Evolutionary conservation across 37 sponge, comb jelly and placozoan genomes (phyloP).

Genomic region (Spongilla lacustris): DNA sequence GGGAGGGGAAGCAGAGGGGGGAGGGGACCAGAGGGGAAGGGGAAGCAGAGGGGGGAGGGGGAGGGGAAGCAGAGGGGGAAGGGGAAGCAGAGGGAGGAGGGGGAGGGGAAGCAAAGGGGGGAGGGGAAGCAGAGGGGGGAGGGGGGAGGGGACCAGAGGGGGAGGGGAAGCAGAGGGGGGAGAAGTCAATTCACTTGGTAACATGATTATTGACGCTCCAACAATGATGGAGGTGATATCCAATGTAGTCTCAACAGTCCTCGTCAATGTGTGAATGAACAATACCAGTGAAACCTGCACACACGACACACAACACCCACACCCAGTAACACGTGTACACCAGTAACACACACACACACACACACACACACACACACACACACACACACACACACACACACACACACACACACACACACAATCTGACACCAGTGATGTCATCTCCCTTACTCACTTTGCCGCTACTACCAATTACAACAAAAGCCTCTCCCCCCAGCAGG

Average conservation of each 20-base stretch:
- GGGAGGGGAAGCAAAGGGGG: neutral
- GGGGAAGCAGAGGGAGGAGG: neutral
- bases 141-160: neutral
- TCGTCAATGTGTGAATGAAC: neutral
- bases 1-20: neutral
- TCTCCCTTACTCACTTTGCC: constrained; percentile 34
- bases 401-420: constrained; percentile 37
- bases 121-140: neutral
- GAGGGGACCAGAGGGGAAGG: neutral
- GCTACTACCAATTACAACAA: constrained; percentile 42
- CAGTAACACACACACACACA: neutral
- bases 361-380: constrained; percentile 27
- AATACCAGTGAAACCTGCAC: neutral
- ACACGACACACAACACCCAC: too few relatives aligned
- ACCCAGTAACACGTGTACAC: too few relatives aligned
- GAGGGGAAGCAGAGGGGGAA: neutral
- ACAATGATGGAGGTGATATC: neutral
- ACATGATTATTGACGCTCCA: neutral
- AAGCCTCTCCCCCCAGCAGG: constrained; percentile 28
- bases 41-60: neutral
- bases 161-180: neutral
- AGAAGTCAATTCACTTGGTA: neutral
- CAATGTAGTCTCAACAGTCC: neutral
- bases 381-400: constrained; percentile 12
- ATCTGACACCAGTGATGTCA: neutral